phyloP scores from a whole-genome alignment of 2,797 vertebrate species.

The Clarias platycephalus region DNA sequence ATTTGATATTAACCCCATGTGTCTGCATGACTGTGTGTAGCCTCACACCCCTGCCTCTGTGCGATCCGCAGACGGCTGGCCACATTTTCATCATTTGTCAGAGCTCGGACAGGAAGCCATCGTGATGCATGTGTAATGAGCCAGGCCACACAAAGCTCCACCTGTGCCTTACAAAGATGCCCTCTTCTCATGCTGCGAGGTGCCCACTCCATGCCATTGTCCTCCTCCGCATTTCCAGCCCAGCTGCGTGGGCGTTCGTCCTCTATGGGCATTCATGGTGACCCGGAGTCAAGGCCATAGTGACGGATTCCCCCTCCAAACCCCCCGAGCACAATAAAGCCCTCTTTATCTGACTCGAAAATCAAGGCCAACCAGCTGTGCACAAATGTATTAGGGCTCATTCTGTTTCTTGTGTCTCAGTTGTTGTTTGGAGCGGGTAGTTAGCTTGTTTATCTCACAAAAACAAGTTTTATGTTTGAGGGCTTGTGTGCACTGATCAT shows the following conservation, averaged over 20 bases:
- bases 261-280: slow-evolving; percentile 49
- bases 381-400: slow-evolving; percentile 42
- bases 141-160: slow-evolving; percentile 59
- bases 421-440: slow-evolving; percentile 11
- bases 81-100: slow-evolving; percentile 54
- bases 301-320: slow-evolving; percentile 45
- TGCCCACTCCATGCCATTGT: slow-evolving; percentile 57
- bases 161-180: slow-evolving; percentile 70
- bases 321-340: slow-evolving; percentile 61
- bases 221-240: slow-evolving; percentile 53
- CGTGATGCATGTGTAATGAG: slow-evolving; percentile 56
- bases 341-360: slow-evolving; percentile 63
- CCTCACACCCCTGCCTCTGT: slow-evolving; percentile 32
- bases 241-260: slow-evolving; percentile 66
- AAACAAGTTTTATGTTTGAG: neutral
- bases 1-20: neutral
- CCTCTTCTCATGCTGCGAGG: slow-evolving; percentile 59
- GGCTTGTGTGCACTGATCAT: neutral
- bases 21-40: slow-evolving; percentile 11
- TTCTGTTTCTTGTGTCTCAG: neutral
- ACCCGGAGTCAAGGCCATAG: slow-evolving; percentile 40
- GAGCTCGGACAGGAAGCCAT: slow-evolving; percentile 54
- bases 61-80: slow-evolving; percentile 39
- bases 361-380: slow-evolving; percentile 63
- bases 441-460: slow-evolving; percentile 37